Conservation (phyloP, 2,113 vertebrate species). For the Strix aluco region DNA sequence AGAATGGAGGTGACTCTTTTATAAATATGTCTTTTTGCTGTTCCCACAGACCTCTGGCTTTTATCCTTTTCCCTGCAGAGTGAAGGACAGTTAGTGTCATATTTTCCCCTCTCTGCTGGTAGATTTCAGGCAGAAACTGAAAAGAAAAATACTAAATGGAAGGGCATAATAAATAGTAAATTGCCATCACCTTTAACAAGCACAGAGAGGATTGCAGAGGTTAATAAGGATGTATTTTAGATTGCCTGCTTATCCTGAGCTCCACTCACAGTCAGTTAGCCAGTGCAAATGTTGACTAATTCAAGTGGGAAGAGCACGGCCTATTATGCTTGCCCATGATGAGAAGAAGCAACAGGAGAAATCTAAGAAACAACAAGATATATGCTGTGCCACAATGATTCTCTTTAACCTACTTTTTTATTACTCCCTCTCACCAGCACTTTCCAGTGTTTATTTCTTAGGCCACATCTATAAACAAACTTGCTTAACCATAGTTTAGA, state of each 20-base stretch:
- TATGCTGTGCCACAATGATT: background rate
- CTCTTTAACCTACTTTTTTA: background rate
- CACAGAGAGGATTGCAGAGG: background rate
- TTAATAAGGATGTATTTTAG: conserved; percentile 12
- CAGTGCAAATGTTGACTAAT: background rate
- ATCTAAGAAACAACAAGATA: background rate
- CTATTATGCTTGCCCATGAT: background rate
- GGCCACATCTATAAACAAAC: background rate
- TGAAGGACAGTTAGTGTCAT: background rate
- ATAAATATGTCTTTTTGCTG: background rate
- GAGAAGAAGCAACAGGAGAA: background rate
- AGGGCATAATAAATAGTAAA: background rate
- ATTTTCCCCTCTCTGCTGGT: background rate
- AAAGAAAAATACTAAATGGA: background rate
- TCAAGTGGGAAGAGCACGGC: background rate
- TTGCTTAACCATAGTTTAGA: background rate
- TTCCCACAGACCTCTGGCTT: background rate
- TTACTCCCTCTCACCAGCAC: background rate
- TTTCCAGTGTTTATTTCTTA: background rate
- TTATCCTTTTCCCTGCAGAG: background rate
- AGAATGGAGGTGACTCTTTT: background rate
- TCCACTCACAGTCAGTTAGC: background rate
- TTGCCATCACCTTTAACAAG: background rate
- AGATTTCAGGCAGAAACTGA: background rate
- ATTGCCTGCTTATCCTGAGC: background rate